Conservation (phyloP, 2,888 invertebrate species). For the Phalera bucephala region DNA sequence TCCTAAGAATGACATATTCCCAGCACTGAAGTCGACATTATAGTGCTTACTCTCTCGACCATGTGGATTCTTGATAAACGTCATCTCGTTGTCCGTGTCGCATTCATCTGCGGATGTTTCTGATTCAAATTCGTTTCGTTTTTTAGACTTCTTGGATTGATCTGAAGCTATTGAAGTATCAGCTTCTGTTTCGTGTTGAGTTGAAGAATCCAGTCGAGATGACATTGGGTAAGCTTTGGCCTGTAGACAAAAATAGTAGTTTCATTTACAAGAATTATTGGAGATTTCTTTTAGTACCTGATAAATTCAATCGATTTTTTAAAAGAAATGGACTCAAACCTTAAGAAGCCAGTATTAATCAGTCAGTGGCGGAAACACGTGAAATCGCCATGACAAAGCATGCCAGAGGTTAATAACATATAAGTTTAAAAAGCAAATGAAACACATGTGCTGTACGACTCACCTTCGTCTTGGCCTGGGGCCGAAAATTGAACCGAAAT, state of each 20-base stretch:
- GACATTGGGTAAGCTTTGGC: slow-evolving; percentile 84
- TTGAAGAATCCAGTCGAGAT: slow-evolving; percentile 55
- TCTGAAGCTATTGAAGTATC: slow-evolving; percentile 40
- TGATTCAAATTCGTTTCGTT: slow-evolving; percentile 72
- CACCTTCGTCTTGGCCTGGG: too few relatives aligned
- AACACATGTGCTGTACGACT: too few relatives aligned
- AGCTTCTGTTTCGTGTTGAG: slow-evolving; percentile 48
- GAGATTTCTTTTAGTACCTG: too few relatives aligned
- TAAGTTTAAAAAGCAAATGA: too few relatives aligned
- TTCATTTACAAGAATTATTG: too few relatives aligned
- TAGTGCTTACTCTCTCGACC: slow-evolving; percentile 56
- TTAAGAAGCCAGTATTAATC: too few relatives aligned
- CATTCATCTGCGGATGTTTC: slow-evolving; percentile 84
- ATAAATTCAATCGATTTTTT: too few relatives aligned
- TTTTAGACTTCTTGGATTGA: slow-evolving; percentile 48
- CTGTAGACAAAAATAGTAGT: slow-evolving; percentile 42
- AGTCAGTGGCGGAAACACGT: too few relatives aligned
- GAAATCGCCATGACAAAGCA: too few relatives aligned
- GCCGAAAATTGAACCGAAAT: too few relatives aligned
- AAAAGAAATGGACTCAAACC: too few relatives aligned
- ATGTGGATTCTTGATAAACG: slow-evolving; percentile 77
- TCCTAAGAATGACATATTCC: slow-evolving; percentile 76
- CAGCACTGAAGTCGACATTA: slow-evolving; percentile 63
- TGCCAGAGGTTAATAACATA: too few relatives aligned
- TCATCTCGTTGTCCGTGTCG: slow-evolving; percentile 83